A percentile compares a stretch with the other conserved stretches of the same genome.
phyloP scores from a whole-genome alignment of 1,140 invertebrate genomes.

The Portunus trituberculatus region DNA sequence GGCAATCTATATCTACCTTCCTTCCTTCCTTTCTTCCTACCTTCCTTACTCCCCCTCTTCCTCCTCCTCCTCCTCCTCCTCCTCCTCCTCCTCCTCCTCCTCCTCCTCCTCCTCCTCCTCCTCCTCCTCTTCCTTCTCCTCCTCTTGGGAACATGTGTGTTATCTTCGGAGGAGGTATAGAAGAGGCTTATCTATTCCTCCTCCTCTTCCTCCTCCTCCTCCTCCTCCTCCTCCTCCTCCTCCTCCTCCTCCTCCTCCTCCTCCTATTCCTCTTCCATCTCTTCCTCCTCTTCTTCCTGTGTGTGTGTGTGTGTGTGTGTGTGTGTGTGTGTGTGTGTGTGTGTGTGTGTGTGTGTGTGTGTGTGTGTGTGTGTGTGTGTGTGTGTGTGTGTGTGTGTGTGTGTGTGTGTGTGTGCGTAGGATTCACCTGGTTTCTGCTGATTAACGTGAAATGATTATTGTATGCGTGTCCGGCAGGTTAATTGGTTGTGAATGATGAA shows the following conservation, averaged over 20 bases:
- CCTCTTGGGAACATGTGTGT: neutral
- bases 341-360: slow-evolving; percentile 50
- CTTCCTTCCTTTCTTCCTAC: too few species aligned
- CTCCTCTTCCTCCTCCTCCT: too few species aligned
- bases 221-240: too few species aligned
- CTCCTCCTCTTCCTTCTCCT: neutral
- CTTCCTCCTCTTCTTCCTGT: too few species aligned
- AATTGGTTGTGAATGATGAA: too few species aligned
- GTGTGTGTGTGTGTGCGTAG: slow-evolving; percentile 39
- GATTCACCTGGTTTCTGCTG: neutral
- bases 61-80: neutral
- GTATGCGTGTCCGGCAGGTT: neutral
- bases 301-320: too few species aligned
- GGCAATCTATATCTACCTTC: neutral
- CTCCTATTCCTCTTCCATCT: too few species aligned
- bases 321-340: too few species aligned
- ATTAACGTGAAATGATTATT: neutral
- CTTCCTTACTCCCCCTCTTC: neutral
- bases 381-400: slow-evolving; percentile 49
- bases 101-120: slow-evolving; percentile 17
- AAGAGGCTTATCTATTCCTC: neutral
- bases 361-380: slow-evolving; percentile 52
- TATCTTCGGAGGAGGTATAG: neutral
- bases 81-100: neutral
- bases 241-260: too few species aligned